Evolutionary conservation across 2,888 invertebrate genomes (phyloP).

Genomic region (Drosophila macrospina): DNA sequence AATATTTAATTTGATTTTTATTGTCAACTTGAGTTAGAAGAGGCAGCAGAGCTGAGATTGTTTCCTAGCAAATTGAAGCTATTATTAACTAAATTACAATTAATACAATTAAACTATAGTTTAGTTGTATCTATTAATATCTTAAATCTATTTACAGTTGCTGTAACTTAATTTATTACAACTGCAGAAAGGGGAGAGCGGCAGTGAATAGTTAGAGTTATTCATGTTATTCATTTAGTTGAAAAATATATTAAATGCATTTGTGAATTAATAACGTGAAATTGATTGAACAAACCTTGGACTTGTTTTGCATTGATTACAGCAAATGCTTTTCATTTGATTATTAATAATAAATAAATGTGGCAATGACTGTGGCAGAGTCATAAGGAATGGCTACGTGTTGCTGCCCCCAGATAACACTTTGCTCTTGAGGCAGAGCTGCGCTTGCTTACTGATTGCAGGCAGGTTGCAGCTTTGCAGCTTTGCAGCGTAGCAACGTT

Average conservation of each 20-base stretch:
- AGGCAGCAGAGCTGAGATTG: background rate
- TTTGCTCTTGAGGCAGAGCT: slow-evolving; percentile 36
- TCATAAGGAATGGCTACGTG: slow-evolving; percentile 26
- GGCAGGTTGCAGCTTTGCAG: slow-evolving; percentile 24
- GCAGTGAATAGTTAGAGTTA: too few relatives aligned
- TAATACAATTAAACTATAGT: too few relatives aligned
- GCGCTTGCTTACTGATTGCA: slow-evolving; percentile 46
- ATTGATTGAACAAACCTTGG: background rate
- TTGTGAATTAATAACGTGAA: background rate
- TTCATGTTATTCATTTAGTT: too few relatives aligned
- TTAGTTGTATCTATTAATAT: too few relatives aligned
- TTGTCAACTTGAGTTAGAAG: background rate
- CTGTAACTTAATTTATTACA: too few relatives aligned
- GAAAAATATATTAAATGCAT: too few relatives aligned
- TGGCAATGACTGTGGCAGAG: slow-evolving; percentile 7
- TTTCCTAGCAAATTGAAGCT: too few relatives aligned
- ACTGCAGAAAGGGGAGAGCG: too few relatives aligned
- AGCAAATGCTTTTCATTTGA: slow-evolving; percentile 12
- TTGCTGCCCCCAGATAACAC: slow-evolving; percentile 48
- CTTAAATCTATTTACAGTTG: too few relatives aligned
- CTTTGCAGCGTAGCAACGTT: slow-evolving; percentile 7
- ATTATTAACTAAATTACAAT: background rate
- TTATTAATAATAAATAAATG: slow-evolving; percentile 27
- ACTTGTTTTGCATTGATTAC: slow-evolving; percentile 19
- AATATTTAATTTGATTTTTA: slow-evolving; percentile 14